Evolutionary conservation across 2,113 vertebrate genomes (phyloP), one percentile per base, ranked within the genome.

Genomic region (Sylvietta virens): DNA sequence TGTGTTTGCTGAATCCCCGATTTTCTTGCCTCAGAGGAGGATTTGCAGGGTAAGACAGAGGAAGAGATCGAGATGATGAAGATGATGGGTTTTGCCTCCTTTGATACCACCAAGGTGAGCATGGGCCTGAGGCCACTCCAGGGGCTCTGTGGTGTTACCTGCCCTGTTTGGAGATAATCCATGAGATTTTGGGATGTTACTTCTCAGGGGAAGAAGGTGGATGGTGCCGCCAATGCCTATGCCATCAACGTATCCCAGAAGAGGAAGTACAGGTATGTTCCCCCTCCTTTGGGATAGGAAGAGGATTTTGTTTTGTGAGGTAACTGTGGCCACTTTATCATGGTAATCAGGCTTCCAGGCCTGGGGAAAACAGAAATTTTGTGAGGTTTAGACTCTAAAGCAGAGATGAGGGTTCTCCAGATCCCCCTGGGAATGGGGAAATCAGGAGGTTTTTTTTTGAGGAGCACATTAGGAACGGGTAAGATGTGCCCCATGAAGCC

Each of bases 61-160:
- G 99, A 99, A 90, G 99, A 99, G 93, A 99, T 99, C 2, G 99
- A 99, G 98, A 99, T 99, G 99, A 99, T 99, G 98, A 99, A 99
- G 86, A 88, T 97, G 82, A 99, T 99, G 99, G 99, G 99, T 17
- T 99, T 99, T 79, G 96, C 95, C 51, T 96, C 98, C 11, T 99
- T 99, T 47, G 98, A 99, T 78, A 98, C 97, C 7, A 98, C 98
- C 5, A 99, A 99, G 98, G 99, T 99, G 94, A 98, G 98, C 39
- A 13, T 0, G 0, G 33, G 39, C 45, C 54, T 2, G 8, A 39
- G 64, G 47, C 21, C 17, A 1, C 30, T 15, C n/a, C 30, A 0
- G 8, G 40, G n/a, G 40, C 70, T 40, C 40, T 2, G 4, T 0
- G 0, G 26, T 33, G 56, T 42, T 48, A 11, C 9, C 62, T 18